Evolutionary conservation across 2,888 invertebrate species (phyloP).

Genomic region (Dione juno): DNA sequence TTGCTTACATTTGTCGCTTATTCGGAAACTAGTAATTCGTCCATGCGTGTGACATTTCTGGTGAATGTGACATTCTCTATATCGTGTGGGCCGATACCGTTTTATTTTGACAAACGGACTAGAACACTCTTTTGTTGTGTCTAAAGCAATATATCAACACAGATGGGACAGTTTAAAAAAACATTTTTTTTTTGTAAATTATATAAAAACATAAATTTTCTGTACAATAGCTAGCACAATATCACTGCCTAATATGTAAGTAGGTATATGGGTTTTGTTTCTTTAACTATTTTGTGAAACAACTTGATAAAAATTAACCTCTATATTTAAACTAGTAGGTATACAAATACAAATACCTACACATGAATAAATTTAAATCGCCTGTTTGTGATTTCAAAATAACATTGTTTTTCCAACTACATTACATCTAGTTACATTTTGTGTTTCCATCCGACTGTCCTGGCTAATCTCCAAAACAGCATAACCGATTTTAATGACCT

Average conservation of each 20-base stretch:
- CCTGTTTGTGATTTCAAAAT: too few species aligned
- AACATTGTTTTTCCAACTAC: too few species aligned
- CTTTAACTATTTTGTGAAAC: background rate
- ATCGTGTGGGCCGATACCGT: constrained; percentile 68
- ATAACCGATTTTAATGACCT: too few species aligned
- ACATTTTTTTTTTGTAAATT: background rate
- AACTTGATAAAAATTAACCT: too few species aligned
- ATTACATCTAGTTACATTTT: too few species aligned
- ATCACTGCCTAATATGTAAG: background rate
- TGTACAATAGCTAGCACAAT: background rate
- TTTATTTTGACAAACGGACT: constrained; percentile 79
- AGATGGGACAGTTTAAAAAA: constrained; percentile 62
- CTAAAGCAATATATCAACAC: constrained; percentile 72
- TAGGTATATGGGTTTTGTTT: background rate
- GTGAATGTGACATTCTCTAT: constrained; percentile 54
- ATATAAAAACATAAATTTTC: background rate
- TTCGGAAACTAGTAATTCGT: constrained; percentile 44
- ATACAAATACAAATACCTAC: too few species aligned
- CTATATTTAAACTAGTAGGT: too few species aligned
- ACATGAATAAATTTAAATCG: too few species aligned
- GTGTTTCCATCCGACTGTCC: too few species aligned
- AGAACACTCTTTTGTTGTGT: constrained; percentile 72
- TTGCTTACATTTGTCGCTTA: constrained; percentile 37
- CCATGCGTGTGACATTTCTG: constrained; percentile 53
- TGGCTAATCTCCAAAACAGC: too few species aligned